Evolutionary conservation across 2,797 vertebrate genomes (phyloP), one percentile per base, ranked within the genome.

Genomic region (Ara ararauna): DNA sequence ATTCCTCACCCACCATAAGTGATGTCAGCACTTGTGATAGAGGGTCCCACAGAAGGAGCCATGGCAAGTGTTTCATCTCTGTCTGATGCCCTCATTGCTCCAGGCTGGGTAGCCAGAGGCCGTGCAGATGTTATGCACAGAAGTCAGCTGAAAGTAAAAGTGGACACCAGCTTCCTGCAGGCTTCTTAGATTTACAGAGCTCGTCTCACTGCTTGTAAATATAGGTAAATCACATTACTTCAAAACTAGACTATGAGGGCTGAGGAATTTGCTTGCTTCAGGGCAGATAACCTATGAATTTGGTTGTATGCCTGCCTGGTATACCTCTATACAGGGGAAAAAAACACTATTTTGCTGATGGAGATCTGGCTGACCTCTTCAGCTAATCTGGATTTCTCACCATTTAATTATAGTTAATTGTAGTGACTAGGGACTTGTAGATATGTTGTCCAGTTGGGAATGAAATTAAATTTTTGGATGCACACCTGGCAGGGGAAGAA

Each of bases 361-460:
- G 61, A 94, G 53, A 87, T 53, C n/a, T 84, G n/a, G 29, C 79
- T 70, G 80, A 88, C 71, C 51, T 70, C 73, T 67, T 78, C 40
- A 48, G 58, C 34, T 78, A 67, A 85, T 84, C 67, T 88, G n/a
- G 79, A 64, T 90, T 93, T 96, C 64, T 84, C 80, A 90, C 40
- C 60, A 44, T 75, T 81, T 91, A 90, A 90, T 91, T 91, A 66
- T 7, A 81, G 42, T 44, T 75, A 88, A 75, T 65, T 78, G 48
- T 56, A 72, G 73, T 29, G 66, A 79, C 64, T 22, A 81, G 70
- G 36, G 70, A 77, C 42, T 81, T 89, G 62, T 38, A 93, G 48
- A 29, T 83, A 62, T 50, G 79, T 71, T 53, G 23, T 80, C 79
- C 70, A 71, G 15, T 8, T 64, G 75, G 68, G 65, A 91, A 85